Conservation (phyloP, 2,113 vertebrate species). For the Macquaria australasica region DNA sequence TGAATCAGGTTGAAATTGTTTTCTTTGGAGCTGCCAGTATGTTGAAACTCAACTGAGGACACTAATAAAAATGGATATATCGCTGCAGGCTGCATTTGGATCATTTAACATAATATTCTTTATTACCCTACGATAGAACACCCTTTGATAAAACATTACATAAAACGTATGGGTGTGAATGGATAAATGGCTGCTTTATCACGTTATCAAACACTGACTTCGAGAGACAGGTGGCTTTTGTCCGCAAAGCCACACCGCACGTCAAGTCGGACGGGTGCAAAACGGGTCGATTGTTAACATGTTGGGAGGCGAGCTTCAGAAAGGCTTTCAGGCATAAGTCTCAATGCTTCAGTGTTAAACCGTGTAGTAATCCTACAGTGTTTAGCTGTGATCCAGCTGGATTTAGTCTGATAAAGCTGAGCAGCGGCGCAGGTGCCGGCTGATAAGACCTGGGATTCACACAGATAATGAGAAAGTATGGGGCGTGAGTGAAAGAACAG, state of each 20-base stretch:
- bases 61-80: slow-evolving; percentile 32
- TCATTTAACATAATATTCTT: slow-evolving; percentile 43
- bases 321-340: slow-evolving; percentile 36
- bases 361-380: slow-evolving; percentile 67
- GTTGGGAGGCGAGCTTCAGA: slow-evolving; percentile 43
- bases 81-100: slow-evolving; percentile 41
- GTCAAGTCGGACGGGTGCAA: slow-evolving; percentile 30
- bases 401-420: slow-evolving; percentile 61
- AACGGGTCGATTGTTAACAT: slow-evolving; percentile 46
- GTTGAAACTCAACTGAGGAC: slow-evolving; percentile 17
- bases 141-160: slow-evolving; percentile 50
- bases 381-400: slow-evolving; percentile 70
- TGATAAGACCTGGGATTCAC: slow-evolving; percentile 70
- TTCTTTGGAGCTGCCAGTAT: slow-evolving; percentile 35
- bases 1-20: slow-evolving; percentile 55
- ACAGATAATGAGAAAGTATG: slow-evolving; percentile 49
- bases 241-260: slow-evolving; percentile 40
- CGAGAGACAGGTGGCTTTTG: slow-evolving; percentile 61
- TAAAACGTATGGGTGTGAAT: background rate
- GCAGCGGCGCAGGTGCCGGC: slow-evolving; percentile 65
- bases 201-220: slow-evolving; percentile 34
- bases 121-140: background rate
- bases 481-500: background rate
- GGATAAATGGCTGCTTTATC: slow-evolving; percentile 43
- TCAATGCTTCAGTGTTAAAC: slow-evolving; percentile 62